A percentile compares a stretch with the other conserved stretches of the same genome.
phyloP scores from a whole-genome alignment of 2,888 invertebrate genomes.

The Drosophila atripex region DNA sequence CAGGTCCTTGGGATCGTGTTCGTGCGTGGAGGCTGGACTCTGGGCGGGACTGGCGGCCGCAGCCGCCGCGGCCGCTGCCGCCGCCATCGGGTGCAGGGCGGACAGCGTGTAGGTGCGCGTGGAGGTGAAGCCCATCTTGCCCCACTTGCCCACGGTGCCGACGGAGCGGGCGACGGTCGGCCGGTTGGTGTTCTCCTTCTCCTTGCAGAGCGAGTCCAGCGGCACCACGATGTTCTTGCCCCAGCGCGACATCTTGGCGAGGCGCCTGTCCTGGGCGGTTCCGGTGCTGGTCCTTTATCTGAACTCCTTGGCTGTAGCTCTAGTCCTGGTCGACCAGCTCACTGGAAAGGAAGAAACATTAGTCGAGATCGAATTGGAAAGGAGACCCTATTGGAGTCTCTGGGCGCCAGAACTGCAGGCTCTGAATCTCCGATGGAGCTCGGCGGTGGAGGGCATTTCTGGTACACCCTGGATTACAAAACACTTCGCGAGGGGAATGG shows the following conservation, averaged over 20 bases:
- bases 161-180: constrained; percentile 95
- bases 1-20: constrained; percentile 79
- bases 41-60: constrained; percentile 69
- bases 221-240: constrained; percentile 88
- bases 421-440: not conserved
- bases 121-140: constrained; percentile 96
- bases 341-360: constrained; percentile 18
- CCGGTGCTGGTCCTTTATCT: constrained; percentile 21
- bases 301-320: constrained; percentile 19
- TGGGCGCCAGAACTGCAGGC: too few relatives aligned
- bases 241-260: constrained; percentile 86
- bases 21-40: constrained; percentile 73
- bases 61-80: constrained; percentile 68
- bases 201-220: constrained; percentile 87
- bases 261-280: constrained; percentile 2
- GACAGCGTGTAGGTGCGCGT: constrained; percentile 87
- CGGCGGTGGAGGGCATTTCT: not conserved
- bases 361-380: not conserved
- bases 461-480: not conserved
- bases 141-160: constrained; percentile 97
- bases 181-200: constrained; percentile 91
- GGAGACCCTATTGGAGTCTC: not conserved
- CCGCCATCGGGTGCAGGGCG: constrained; percentile 76
- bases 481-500: not conserved
- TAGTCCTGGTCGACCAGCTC: constrained; percentile 31